Conservation (phyloP, 2,888 invertebrate species). For the Capitulum mitella region DNA sequence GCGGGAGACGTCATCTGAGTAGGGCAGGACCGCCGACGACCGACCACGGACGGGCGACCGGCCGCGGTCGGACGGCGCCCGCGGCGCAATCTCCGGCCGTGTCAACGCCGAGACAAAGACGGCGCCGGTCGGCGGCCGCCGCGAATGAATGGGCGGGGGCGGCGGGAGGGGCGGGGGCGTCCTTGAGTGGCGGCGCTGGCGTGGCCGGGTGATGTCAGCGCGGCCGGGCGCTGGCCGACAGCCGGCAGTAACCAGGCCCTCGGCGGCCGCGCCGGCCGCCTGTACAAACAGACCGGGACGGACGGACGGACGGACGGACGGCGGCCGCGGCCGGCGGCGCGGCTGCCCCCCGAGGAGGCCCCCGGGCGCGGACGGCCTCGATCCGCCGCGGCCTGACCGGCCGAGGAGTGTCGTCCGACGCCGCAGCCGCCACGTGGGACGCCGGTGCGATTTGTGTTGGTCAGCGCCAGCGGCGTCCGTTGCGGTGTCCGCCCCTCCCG, state of each 20-base stretch:
- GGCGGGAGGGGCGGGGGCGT: background rate
- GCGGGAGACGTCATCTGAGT: too few relatives aligned
- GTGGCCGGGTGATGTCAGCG: constrained; percentile 6
- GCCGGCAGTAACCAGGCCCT: background rate
- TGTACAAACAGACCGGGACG: background rate
- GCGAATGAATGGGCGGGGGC: constrained; percentile 1
- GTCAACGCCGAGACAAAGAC: constrained; percentile 2
- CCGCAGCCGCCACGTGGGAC: too few relatives aligned
- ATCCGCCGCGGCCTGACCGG: too few relatives aligned
- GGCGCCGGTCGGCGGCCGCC: background rate
- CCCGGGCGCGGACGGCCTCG: too few relatives aligned
- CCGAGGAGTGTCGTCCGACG: too few relatives aligned
- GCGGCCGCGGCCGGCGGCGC: too few relatives aligned
- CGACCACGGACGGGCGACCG: constrained; percentile 35
- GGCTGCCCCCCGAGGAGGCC: too few relatives aligned
- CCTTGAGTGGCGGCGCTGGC: background rate
- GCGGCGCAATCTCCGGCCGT: background rate
- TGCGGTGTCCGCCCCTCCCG: too few relatives aligned
- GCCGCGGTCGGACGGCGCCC: background rate
- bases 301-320: too few relatives aligned
- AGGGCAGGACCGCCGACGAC: too few relatives aligned
- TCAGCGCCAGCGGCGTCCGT: too few relatives aligned
- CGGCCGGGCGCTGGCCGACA: background rate
- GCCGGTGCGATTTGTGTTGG: too few relatives aligned
- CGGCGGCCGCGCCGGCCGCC: background rate